These are phyloP conservation scores for Eremophila alpestris DNA, from an alignment of 2,797 vertebrate species.

Conservation along the genomic window DNA sequence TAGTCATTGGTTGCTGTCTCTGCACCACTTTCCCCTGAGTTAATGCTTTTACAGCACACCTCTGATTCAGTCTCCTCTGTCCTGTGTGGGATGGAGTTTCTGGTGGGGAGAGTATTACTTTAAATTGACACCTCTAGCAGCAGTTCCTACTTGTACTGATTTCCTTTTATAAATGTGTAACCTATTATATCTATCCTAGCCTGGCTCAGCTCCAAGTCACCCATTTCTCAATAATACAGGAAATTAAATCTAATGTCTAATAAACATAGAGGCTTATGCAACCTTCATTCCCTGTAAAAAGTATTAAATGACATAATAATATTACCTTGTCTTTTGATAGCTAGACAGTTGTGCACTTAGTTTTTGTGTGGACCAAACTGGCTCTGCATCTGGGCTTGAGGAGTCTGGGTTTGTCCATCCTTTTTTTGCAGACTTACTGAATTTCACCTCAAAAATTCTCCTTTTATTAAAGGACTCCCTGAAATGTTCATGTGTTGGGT, in stretches of 20 bases:
- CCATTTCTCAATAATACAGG: constrained; percentile 26
- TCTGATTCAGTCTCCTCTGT: neutral
- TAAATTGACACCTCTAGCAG: neutral
- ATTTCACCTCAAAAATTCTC: neutral
- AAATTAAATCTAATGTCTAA: constrained; percentile 29
- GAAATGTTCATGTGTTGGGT: neutral
- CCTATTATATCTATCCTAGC: neutral
- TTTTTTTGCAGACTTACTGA: neutral
- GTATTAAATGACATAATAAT: neutral
- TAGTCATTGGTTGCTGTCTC: neutral
- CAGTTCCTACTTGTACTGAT: neutral
- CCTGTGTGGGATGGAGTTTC: neutral
- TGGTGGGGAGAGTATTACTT: neutral
- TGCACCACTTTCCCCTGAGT: neutral
- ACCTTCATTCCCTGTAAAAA: neutral
- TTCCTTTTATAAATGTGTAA: constrained; percentile 7
- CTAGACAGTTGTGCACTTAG: neutral
- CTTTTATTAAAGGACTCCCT: neutral
- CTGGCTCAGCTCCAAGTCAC: constrained; percentile 30
- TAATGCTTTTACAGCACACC: neutral
- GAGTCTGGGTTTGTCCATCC: neutral
- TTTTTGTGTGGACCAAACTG: neutral
- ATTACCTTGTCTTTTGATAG: neutral
- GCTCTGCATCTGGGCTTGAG: neutral
- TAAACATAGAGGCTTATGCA: neutral